These are phyloP conservation scores for Bacillus rossius DNA, from an alignment of 1,140 invertebrate species.

Conservation along the genomic window DNA sequence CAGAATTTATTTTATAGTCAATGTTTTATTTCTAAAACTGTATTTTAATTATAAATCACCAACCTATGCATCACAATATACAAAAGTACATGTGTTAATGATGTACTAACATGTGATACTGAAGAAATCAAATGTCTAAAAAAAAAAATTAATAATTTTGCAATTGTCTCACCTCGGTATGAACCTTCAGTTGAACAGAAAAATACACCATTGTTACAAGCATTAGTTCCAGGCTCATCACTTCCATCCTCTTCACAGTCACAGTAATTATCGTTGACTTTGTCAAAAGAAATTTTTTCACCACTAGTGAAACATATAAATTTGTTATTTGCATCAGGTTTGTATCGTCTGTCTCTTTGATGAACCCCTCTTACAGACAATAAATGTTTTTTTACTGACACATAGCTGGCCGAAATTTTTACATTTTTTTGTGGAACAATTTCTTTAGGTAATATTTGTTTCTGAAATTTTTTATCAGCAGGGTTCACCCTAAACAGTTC, in stretches of 20 bases:
- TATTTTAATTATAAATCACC: too few species aligned
- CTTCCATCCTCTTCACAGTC: constrained; percentile 79
- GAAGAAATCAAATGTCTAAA: too few species aligned
- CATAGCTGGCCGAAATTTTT: too few species aligned
- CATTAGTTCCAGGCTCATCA: constrained; percentile 88
- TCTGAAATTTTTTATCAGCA: too few species aligned
- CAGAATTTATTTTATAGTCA: too few species aligned
- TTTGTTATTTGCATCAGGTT: constrained; percentile 34
- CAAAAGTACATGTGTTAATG: too few species aligned
- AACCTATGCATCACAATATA: too few species aligned
- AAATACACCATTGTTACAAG: constrained; percentile 77
- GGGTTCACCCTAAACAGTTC: too few species aligned
- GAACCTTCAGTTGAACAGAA: constrained; percentile 56
- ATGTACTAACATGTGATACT: too few species aligned
- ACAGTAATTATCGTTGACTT: constrained; percentile 92
- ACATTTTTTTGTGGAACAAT: too few species aligned
- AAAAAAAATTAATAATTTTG: not conserved
- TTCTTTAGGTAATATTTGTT: too few species aligned
- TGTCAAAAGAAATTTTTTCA: constrained; percentile 48
- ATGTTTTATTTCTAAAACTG: too few species aligned
- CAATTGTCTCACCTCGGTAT: not conserved
- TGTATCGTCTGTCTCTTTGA: constrained; percentile 26
- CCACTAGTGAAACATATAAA: constrained; percentile 42
- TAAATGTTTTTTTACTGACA: not conserved
- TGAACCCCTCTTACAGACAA: not conserved